Evolutionary conservation across 2,888 invertebrate species (phyloP).

Genomic region (Andrena flavipes): DNA sequence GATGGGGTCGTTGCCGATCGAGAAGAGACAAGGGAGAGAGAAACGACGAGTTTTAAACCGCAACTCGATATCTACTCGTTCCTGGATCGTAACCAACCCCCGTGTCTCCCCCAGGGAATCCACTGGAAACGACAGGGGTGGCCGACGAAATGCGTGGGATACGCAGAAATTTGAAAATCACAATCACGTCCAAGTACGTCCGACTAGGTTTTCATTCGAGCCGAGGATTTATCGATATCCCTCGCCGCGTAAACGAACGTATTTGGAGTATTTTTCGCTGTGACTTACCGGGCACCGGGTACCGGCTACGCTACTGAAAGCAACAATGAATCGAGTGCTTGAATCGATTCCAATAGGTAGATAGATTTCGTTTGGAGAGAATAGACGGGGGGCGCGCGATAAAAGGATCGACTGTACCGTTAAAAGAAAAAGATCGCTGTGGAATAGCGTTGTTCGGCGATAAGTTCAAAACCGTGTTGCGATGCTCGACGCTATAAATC

Average conservation of each 20-base stretch:
- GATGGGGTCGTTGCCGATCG: slow-evolving; percentile 70
- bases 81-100: slow-evolving; percentile 75
- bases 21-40: slow-evolving; percentile 67
- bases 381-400: not conserved
- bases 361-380: not conserved
- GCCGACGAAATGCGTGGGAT: slow-evolving; percentile 49
- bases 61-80: slow-evolving; percentile 82
- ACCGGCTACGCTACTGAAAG: too few relatives aligned
- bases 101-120: slow-evolving; percentile 72
- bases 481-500: slow-evolving; percentile 68
- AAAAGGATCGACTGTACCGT: slow-evolving; percentile 28
- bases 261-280: not conserved
- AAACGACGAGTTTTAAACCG: slow-evolving; percentile 82
- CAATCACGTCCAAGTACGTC: slow-evolving; percentile 5
- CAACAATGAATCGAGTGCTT: not conserved
- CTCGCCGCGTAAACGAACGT: not conserved
- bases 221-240: not conserved
- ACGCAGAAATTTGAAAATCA: slow-evolving; percentile 69
- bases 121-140: slow-evolving; percentile 71
- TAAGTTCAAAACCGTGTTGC: slow-evolving; percentile 72
- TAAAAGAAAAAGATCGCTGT: slow-evolving; percentile 10
- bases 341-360: not conserved
- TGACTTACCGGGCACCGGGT: not conserved
- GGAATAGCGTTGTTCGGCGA: slow-evolving; percentile 42
- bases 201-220: not conserved